Base-by-base conservation (phyloP, 2,113 vertebrate genomes). In the Scolopax mira region DNA sequence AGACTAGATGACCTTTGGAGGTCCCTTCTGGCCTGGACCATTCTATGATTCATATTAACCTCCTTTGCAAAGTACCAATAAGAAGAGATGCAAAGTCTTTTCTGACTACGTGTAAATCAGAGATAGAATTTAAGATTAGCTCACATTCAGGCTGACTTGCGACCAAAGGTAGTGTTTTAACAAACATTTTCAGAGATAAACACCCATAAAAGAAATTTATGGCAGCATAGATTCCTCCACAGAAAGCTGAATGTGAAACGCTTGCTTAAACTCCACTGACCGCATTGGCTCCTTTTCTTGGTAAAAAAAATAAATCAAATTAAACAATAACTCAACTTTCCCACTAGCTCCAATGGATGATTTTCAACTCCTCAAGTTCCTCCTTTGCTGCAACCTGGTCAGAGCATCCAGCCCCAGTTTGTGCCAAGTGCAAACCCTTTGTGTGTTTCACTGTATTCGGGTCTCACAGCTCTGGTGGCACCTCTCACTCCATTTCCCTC, bases 341-440 rank as follows among this genome's bases (percentile, higher is more conserved):
- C 39, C 22, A 31, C 4, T 21, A 24, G 30, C 11, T 64, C 11
- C 0, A 0, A 44, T 70, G 11, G 18, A 23, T 18, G 33, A 25
- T 61, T 79, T 82, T 88, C 46, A 85, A 8, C 52, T 30, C 46
- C 57, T 65, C 6, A 12, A 8, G 4, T 55, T 95, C 46, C 37
- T 70, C 69, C 61, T 81, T 67, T 44, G 25, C 28, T 86, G 31
- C 51, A 64, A 37, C 8, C 19, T 4, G 2, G 57, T n/a, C 62
- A 49, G 65, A 1, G 0, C 37, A 72, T 55, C 58, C 62, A 73
- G 28, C 48, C 62, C 85, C 15, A 42, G 25, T 23, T 30, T 41
- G 41, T 18, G 60, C 44, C 19, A 42, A 1, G 6, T 6, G n/a
- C 37, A 10, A 30, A 21, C 0, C 0, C 3, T 49, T 44, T 51